Base-by-base conservation (phyloP, 2,888 invertebrate genomes). In the Ennomos fuscantarius region DNA sequence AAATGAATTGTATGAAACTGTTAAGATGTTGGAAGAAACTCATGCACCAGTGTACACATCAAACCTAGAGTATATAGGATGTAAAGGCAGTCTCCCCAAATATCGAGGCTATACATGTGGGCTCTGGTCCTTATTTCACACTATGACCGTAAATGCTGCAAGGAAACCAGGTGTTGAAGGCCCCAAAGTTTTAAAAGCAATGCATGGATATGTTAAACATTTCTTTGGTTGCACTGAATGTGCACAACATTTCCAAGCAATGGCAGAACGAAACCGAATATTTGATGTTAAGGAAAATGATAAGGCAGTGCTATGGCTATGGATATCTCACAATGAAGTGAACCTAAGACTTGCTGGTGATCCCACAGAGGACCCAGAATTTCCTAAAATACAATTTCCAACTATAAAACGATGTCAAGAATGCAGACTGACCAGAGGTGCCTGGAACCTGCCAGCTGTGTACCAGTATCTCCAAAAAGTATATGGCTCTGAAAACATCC, bases 201-300 rank as follows among this genome's bases (percentile, higher is more conserved):
- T 99, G 93, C 94, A 96, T 76, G 97, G 95, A 0, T 99, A 98
- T 81, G 94, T 99, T 13, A 96, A 96, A 74, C 82, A 97, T 82
- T 99, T 98, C 92, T 99, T 99, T 85, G 97, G 98, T 2, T 99
- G 99, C 80, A 93, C 95, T 2, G 97, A 97, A 59, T 99, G 99
- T 81, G 94, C 97, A 1, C 85, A 95, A 72, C 98, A 99, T 91
- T 99, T 99, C 81, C 93, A 96, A 79, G 93, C 94, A 60, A 98
- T 98, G 97, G 96, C 98, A 33, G 84, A 88, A 1, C 93, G 93
- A 57, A 94, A 95, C 58, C 94, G 95, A 76, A 93, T 96, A 61
- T 93, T 94, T 76, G 94, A 95, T 69, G 95, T 97, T 0, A 89
- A 92, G 11, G 94, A 94, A 49, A 94, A 94, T 68, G 94, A 96